Conservation (phyloP, 2,797 vertebrate species). For the Zalophus californianus region DNA sequence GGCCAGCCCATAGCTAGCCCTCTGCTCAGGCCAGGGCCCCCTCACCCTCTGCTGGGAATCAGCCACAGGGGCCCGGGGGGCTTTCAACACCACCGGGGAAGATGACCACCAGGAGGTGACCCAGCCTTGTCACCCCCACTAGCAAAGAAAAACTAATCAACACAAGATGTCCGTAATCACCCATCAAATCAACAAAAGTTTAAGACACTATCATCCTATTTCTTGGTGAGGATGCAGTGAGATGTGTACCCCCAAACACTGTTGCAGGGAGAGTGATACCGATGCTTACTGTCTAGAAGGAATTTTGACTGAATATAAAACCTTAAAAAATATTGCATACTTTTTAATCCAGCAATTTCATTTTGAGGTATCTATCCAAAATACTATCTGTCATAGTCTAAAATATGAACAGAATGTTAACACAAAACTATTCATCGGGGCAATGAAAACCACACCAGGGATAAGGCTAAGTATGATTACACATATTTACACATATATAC, state of each 20-base stretch:
- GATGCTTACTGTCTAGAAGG: neutral
- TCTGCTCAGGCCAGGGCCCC: neutral
- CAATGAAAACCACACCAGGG: neutral
- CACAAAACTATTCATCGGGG: neutral
- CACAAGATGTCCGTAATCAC: neutral
- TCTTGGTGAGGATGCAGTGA: neutral
- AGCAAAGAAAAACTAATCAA: neutral
- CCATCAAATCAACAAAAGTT: neutral
- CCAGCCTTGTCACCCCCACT: neutral
- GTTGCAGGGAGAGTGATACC: neutral
- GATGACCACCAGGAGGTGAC: neutral
- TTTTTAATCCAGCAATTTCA: neutral
- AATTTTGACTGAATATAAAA: neutral
- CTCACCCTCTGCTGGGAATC: neutral
- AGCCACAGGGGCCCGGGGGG: neutral
- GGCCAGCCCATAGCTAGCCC: too few species aligned
- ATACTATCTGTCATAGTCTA: neutral
- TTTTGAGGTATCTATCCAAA: neutral
- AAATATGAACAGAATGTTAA: neutral
- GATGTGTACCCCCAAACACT: neutral
- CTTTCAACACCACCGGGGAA: neutral
- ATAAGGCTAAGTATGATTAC: neutral
- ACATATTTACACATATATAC: too few species aligned
- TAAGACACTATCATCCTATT: neutral
- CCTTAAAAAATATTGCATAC: neutral